Percentiles rank a stretch among this genome's conserved stretches.
Evolutionary conservation across 2,113 vertebrate species (phyloP).

Genomic region (Mustela lutreola): DNA sequence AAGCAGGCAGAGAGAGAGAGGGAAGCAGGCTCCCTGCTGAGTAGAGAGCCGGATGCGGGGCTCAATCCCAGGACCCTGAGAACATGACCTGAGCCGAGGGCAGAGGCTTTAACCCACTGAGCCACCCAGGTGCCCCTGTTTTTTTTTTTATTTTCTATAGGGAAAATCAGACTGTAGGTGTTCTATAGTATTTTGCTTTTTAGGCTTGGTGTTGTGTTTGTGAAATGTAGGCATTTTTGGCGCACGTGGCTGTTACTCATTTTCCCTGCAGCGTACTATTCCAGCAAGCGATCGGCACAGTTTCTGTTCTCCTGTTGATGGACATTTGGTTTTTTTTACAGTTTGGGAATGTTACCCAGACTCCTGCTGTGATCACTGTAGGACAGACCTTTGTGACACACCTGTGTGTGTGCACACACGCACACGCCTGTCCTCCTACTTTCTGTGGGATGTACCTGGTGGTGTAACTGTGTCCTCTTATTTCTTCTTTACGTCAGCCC

Average conservation of each 20-base stretch:
- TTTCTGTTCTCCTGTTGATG: neutral
- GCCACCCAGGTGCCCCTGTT: neutral
- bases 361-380: neutral
- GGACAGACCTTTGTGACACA: neutral
- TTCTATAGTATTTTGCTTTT: neutral
- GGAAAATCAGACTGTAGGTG: neutral
- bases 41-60: too few relatives aligned
- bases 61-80: too few relatives aligned
- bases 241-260: neutral
- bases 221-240: neutral
- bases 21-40: too few relatives aligned
- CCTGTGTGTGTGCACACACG: too few relatives aligned
- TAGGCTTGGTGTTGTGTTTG: neutral
- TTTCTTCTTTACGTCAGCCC: neutral
- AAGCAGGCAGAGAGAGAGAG: too few relatives aligned
- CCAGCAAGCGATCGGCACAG: neutral
- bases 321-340: neutral
- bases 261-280: neutral
- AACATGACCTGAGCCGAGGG: too few relatives aligned
- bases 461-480: fast-evolving
- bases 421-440: fast-evolving
- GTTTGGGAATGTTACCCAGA: neutral
- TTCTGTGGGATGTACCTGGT: neutral
- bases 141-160: neutral
- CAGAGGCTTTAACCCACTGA: too few relatives aligned